A percentile compares a stretch with the other conserved stretches of the same genome.
These are phyloP conservation scores for Protodeltote pygarga DNA, from an alignment of 2,888 invertebrate genomes.

Conservation along the genomic window DNA sequence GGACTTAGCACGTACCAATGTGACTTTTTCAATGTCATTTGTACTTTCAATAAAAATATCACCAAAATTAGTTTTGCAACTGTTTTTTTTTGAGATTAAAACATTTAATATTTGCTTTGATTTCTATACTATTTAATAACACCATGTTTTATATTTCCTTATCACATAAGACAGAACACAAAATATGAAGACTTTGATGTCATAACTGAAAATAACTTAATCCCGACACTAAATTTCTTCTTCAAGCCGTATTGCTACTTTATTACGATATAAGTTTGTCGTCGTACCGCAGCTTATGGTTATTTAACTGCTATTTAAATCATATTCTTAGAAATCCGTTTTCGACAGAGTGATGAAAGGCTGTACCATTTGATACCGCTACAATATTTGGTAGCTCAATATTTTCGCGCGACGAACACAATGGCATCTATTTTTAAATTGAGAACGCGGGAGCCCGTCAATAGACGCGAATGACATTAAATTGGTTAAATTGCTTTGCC, in stretches of 20 bases:
- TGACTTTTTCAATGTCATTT: no score
- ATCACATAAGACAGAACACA: slow-evolving; percentile 40
- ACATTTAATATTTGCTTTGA: no score
- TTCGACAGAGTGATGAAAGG: slow-evolving; percentile 31
- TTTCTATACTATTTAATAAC: slow-evolving; percentile 12
- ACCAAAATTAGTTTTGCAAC: no score
- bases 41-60: no score
- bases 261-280: slow-evolving; percentile 75
- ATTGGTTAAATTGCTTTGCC: slow-evolving; percentile 84
- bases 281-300: slow-evolving; percentile 66
- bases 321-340: slow-evolving; percentile 70
- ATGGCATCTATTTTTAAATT: slow-evolving; percentile 82
- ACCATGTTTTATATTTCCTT: slow-evolving; percentile 16
- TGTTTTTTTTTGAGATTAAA: no score
- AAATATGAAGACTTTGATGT: slow-evolving; percentile 40
- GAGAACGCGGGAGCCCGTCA: slow-evolving; percentile 80
- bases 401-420: slow-evolving; percentile 73
- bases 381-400: slow-evolving; percentile 39
- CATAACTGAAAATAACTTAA: slow-evolving; percentile 54
- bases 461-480: slow-evolving; percentile 83
- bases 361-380: slow-evolving; percentile 31
- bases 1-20: no score
- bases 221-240: slow-evolving; percentile 52
- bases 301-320: slow-evolving; percentile 75
- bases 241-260: slow-evolving; percentile 62